phyloP scores from a whole-genome alignment of 2,113 vertebrate species.

The Herpailurus yagouaroundi region DNA sequence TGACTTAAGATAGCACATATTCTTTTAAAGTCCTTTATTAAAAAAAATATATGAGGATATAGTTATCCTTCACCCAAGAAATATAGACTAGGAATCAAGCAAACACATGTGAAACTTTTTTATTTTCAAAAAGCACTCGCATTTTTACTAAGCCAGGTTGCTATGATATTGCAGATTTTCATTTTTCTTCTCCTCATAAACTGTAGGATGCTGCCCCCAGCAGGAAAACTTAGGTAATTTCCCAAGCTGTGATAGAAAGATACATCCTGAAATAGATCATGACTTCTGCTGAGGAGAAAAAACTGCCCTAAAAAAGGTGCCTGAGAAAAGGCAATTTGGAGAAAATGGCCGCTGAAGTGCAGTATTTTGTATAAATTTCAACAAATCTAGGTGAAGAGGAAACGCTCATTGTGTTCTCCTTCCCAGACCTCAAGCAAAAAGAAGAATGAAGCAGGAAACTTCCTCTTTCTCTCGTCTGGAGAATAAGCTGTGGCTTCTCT shows the following conservation, averaged over 20 bases:
- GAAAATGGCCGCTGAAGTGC: background rate
- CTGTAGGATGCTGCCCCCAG: conserved; percentile 74
- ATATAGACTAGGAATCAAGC: background rate
- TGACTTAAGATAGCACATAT: background rate
- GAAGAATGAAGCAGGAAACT: background rate
- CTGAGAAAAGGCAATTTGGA: background rate
- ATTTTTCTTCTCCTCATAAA: conserved; percentile 12
- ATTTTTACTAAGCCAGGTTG: background rate
- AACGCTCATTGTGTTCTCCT: background rate
- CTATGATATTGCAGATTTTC: background rate
- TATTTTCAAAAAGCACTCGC: background rate
- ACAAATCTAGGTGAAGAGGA: background rate
- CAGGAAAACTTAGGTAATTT: conserved; percentile 62
- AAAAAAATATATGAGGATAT: background rate
- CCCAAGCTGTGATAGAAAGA: background rate
- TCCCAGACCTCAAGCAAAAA: background rate
- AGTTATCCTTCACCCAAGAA: background rate
- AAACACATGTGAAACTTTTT: background rate
- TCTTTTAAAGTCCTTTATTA: background rate
- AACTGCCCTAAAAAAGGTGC: background rate
- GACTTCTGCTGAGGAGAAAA: background rate
- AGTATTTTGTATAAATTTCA: background rate
- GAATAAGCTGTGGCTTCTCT: background rate
- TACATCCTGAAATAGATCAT: background rate
- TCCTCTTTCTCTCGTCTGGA: background rate